Percentiles rank a stretch among this genome's conserved stretches.
Conservation (phyloP, 23 tunicate genomes). For the Styela plicata region DNA sequence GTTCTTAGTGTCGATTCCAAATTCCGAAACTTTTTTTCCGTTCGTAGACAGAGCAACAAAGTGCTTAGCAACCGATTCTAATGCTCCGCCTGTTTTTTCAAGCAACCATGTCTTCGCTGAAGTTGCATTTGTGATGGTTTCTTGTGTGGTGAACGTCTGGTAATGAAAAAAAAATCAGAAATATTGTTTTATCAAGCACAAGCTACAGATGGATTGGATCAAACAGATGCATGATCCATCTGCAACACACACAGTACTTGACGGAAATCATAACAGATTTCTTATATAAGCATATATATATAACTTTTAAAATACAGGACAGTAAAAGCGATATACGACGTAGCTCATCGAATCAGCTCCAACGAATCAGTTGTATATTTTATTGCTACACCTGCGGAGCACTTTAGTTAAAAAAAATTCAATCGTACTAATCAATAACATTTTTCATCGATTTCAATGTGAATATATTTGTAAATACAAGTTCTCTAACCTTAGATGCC, state of each 20-base stretch:
- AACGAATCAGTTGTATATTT: not conserved
- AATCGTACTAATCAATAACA: too few species aligned
- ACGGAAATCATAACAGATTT: not conserved
- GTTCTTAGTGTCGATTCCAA: slow-evolving; percentile 93
- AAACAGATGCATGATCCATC: too few species aligned
- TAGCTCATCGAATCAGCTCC: too few species aligned
- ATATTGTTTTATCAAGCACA: too few species aligned
- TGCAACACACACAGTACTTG: too few species aligned
- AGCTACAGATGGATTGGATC: too few species aligned
- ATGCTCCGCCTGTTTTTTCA: slow-evolving; percentile 28
- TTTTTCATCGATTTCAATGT: too few species aligned
- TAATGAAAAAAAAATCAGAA: too few species aligned
- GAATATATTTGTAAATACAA: not conserved
- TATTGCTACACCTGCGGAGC: too few species aligned
- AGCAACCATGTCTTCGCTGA: slow-evolving; percentile 96
- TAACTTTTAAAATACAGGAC: too few species aligned
- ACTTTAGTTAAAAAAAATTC: too few species aligned
- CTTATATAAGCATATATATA: not conserved
- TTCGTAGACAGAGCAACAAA: slow-evolving; percentile 97
- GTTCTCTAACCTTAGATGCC: slow-evolving; percentile 87
- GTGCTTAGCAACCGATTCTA: slow-evolving; percentile 65
- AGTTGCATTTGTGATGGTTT: slow-evolving; percentile 95
- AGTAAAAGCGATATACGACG: too few species aligned
- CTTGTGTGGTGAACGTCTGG: slow-evolving; percentile 99
- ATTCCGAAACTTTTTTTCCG: slow-evolving; percentile 83